A percentile compares a stretch with the other conserved stretches of the same genome.
Conservation (phyloP, 2,888 invertebrate species). For the Orchesellides sinensis region DNA sequence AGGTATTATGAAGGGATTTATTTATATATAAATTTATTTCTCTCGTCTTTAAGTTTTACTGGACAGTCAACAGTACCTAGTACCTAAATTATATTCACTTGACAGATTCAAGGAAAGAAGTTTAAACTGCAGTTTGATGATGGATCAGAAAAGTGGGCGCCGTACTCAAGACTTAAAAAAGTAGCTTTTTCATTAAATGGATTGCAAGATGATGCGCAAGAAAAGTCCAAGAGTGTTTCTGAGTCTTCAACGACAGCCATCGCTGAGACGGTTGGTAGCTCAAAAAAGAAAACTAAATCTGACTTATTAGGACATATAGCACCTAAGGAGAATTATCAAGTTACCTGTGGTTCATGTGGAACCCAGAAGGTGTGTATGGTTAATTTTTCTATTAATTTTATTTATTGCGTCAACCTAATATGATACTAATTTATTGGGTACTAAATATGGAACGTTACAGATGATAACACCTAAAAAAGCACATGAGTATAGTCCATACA, state of each 20-base stretch:
- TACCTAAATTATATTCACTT: constrained; percentile 1
- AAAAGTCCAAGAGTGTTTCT: neutral
- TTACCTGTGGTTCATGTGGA: constrained; percentile 70
- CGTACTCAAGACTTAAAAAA: constrained; percentile 68
- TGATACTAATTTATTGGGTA: too few relatives aligned
- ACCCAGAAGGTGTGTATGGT: constrained; percentile 46
- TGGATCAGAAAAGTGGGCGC: constrained; percentile 71
- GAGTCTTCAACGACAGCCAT: neutral
- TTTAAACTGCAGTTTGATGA: constrained; percentile 72
- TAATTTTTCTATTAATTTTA: neutral
- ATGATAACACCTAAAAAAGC: constrained; percentile 67
- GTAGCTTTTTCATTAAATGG: constrained; percentile 52
- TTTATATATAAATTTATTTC: too few relatives aligned
- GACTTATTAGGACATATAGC: constrained; percentile 43
- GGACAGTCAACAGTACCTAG: neutral
- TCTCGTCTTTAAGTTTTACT: too few relatives aligned
- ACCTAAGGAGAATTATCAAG: constrained; percentile 56
- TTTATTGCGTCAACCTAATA: neutral
- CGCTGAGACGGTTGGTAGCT: neutral
- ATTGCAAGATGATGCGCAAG: constrained; percentile 48
- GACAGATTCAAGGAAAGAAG: constrained; percentile 66
- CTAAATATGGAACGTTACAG: constrained; percentile 22
- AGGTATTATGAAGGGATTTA: constrained; percentile 65
- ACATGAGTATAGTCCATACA: constrained; percentile 57
- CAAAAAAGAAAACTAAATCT: constrained; percentile 45